A percentile compares a stretch with the other conserved stretches of the same genome.
Evolutionary conservation across 2,797 vertebrate genomes (phyloP).

Genomic region (Valencia hispanica): DNA sequence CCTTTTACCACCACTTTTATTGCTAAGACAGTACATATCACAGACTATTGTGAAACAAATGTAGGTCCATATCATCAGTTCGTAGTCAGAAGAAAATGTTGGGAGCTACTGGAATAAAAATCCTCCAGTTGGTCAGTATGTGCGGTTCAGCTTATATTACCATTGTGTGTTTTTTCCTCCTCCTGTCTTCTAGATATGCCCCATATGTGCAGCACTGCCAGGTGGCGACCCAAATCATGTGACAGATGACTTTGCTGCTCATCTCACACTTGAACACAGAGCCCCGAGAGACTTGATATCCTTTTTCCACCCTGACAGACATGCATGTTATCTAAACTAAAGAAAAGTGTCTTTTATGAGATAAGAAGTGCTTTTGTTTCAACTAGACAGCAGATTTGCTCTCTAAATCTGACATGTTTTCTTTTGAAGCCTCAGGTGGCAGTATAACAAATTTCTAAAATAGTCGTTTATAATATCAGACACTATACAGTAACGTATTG

Average conservation of each 20-base stretch:
- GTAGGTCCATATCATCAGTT: neutral
- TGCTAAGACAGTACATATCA: neutral
- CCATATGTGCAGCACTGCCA: constrained; percentile 98
- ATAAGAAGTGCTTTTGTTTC: neutral
- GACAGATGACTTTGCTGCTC: constrained; percentile 99
- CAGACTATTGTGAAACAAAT: too few species aligned
- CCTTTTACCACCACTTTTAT: neutral
- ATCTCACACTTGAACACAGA: constrained; percentile 99
- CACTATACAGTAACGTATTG: neutral
- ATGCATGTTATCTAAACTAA: neutral
- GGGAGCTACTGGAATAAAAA: neutral
- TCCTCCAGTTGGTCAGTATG: constrained; percentile 7
- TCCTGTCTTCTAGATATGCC: constrained; percentile 91
- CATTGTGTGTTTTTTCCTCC: constrained; percentile 3
- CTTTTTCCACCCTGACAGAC: constrained; percentile 76
- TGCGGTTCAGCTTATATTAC: constrained; percentile 21
- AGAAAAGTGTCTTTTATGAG: neutral
- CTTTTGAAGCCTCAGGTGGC: neutral
- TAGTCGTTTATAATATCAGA: neutral
- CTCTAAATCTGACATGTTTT: neutral
- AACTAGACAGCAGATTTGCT: neutral
- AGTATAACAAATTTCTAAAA: neutral
- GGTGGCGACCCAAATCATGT: constrained; percentile 99
- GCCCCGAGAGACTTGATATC: constrained; percentile 99
- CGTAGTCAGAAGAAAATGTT: neutral